phyloP scores from a whole-genome alignment of 2,113 vertebrate species.

The Romanogobio albipinnatus region DNA sequence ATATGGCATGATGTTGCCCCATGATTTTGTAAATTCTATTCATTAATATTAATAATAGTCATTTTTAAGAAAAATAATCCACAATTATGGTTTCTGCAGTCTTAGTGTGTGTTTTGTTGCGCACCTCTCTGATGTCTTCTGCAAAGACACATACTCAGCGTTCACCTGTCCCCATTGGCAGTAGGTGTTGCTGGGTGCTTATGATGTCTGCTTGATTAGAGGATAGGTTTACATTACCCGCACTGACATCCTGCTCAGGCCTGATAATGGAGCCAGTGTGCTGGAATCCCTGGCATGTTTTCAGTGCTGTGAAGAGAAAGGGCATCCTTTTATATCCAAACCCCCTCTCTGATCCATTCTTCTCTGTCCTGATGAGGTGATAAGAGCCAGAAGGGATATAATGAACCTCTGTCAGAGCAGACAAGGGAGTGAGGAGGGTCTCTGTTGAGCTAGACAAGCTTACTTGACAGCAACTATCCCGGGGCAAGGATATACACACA shows the following conservation, averaged over 20 bases:
- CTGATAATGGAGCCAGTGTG: slow-evolving; percentile 43
- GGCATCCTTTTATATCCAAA: slow-evolving; percentile 46
- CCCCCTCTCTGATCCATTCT: slow-evolving; percentile 28
- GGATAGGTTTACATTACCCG: slow-evolving; percentile 53
- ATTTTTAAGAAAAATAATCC: background rate
- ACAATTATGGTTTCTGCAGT: background rate
- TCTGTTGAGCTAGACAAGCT: slow-evolving; percentile 28
- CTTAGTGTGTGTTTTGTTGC: background rate
- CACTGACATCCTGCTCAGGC: slow-evolving; percentile 49
- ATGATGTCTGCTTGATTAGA: slow-evolving; percentile 55
- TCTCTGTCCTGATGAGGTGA: slow-evolving; percentile 52
- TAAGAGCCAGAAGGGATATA: slow-evolving; percentile 41
- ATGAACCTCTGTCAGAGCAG: slow-evolving; percentile 42
- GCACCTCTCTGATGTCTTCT: background rate
- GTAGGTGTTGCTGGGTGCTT: slow-evolving; percentile 55
- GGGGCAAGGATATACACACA: slow-evolving; percentile 54
- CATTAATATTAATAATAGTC: background rate
- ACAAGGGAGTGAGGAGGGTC: slow-evolving; percentile 28
- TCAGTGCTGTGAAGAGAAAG: slow-evolving; percentile 40
- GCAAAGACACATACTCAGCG: background rate
- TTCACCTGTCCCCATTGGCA: slow-evolving; percentile 49
- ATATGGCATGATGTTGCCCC: no score
- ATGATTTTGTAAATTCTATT: background rate
- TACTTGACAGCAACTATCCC: slow-evolving; percentile 55
- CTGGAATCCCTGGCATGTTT: slow-evolving; percentile 55